These are phyloP conservation scores for Seriola rivoliana DNA, from an alignment of 2,113 vertebrate genomes.

Conservation along the genomic window DNA sequence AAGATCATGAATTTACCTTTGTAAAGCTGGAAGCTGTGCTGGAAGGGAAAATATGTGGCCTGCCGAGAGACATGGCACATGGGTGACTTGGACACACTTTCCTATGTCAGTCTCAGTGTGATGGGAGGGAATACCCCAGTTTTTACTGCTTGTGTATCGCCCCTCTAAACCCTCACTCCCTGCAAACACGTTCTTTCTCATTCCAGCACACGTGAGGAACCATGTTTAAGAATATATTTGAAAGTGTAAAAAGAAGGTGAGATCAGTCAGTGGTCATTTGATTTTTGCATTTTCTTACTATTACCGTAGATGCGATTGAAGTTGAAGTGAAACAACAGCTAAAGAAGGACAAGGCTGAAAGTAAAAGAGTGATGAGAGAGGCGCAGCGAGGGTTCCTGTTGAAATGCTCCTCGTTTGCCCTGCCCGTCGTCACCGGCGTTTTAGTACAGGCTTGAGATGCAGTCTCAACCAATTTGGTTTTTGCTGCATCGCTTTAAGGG, in stretches of 20 bases:
- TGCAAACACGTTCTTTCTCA: constrained; percentile 12
- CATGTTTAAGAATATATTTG: constrained; percentile 27
- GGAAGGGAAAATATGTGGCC: constrained; percentile 1
- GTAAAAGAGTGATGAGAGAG: constrained; percentile 8
- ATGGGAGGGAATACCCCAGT: constrained; percentile 24
- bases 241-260: constrained; percentile 20
- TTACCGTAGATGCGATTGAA: constrained; percentile 44
- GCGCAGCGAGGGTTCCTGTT: neutral
- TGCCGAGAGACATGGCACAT: constrained; percentile 33
- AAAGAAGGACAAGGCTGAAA: constrained; percentile 11
- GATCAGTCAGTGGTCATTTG: constrained; percentile 7
- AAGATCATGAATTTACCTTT: constrained; percentile 32
- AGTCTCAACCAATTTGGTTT: constrained; percentile 56
- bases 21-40: neutral
- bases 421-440: constrained; percentile 49
- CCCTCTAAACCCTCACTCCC: neutral
- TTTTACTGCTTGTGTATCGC: constrained; percentile 29
- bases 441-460: constrained; percentile 30
- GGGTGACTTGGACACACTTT: constrained; percentile 18
- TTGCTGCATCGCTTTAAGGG: constrained; percentile 46
- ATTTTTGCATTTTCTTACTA: constrained; percentile 48
- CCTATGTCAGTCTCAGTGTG: constrained; percentile 9
- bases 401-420: constrained; percentile 55
- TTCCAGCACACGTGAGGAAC: constrained; percentile 2
- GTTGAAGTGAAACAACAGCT: constrained; percentile 40